A percentile compares a stretch with the other conserved stretches of the same genome.
phyloP scores from a whole-genome alignment of 2,113 vertebrate species.

The Desmodus rotundus region DNA sequence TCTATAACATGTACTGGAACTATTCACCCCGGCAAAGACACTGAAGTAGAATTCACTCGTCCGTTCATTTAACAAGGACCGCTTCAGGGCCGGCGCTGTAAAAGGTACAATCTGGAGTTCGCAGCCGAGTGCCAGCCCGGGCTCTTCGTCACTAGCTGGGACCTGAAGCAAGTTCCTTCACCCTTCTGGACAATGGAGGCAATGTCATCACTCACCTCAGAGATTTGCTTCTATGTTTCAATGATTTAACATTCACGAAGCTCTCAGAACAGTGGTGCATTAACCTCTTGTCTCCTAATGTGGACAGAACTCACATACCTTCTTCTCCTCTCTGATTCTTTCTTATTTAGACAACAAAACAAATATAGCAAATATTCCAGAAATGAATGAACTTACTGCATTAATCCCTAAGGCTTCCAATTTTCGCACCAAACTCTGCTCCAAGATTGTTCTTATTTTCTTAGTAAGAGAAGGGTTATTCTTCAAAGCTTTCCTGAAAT shows the following conservation, averaged over 20 bases:
- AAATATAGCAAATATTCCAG: neutral
- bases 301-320: neutral
- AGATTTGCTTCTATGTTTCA: neutral
- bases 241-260: neutral
- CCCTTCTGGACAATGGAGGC: neutral
- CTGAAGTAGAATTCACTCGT: neutral
- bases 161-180: neutral
- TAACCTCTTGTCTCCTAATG: neutral
- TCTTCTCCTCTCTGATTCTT: neutral
- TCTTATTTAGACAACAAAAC: neutral
- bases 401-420: slow-evolving; percentile 88
- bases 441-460: slow-evolving; percentile 84
- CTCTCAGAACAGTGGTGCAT: neutral
- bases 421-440: slow-evolving; percentile 84
- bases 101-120: neutral
- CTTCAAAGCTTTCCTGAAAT: slow-evolving; percentile 78
- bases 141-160: neutral
- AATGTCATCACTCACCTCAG: neutral
- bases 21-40: neutral
- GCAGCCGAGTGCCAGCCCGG: neutral
- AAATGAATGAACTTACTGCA: slow-evolving; percentile 79
- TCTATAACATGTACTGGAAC: neutral
- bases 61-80: neutral
- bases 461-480: slow-evolving; percentile 83
- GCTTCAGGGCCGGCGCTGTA: neutral